Percentiles rank a stretch among this genome's conserved stretches.
Conservation (phyloP, 1,140 invertebrate genomes). For the Diorhabda sublineata region DNA sequence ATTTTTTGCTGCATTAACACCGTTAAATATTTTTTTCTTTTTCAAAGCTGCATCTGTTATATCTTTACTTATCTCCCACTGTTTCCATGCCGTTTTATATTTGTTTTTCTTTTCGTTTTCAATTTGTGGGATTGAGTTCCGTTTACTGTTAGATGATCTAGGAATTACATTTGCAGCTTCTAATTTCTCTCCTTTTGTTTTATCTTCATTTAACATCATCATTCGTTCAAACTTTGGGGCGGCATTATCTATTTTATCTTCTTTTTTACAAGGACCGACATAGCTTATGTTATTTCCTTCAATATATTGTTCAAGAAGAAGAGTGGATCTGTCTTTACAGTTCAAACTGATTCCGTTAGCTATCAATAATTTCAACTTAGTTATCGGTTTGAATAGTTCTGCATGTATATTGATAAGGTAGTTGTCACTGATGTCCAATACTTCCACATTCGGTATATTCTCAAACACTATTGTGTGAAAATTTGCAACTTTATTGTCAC, state of each 20-base stretch:
- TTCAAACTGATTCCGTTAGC: not conserved
- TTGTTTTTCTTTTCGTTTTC: too few species aligned
- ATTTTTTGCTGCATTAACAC: too few species aligned
- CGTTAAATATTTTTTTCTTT: too few species aligned
- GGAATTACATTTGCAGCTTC: too few species aligned
- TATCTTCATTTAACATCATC: not conserved
- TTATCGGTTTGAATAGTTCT: not conserved
- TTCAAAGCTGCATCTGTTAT: too few species aligned
- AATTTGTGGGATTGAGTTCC: too few species aligned
- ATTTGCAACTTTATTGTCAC: not conserved
- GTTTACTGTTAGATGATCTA: too few species aligned
- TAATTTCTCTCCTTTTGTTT: too few species aligned
- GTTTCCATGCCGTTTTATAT: too few species aligned
- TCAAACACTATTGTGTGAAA: not conserved
- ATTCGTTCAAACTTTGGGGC: not conserved
- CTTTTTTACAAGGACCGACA: not conserved
- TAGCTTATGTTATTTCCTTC: not conserved
- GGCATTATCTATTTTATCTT: not conserved
- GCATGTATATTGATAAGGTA: not conserved
- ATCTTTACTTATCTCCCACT: too few species aligned
- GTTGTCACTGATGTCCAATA: not conserved
- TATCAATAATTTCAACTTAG: not conserved
- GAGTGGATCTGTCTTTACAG: not conserved
- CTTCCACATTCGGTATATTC: not conserved
- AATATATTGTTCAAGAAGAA: not conserved